Evolutionary conservation across 2,113 vertebrate genomes (phyloP).

Genomic region (Mastomys natalensis): DNA sequence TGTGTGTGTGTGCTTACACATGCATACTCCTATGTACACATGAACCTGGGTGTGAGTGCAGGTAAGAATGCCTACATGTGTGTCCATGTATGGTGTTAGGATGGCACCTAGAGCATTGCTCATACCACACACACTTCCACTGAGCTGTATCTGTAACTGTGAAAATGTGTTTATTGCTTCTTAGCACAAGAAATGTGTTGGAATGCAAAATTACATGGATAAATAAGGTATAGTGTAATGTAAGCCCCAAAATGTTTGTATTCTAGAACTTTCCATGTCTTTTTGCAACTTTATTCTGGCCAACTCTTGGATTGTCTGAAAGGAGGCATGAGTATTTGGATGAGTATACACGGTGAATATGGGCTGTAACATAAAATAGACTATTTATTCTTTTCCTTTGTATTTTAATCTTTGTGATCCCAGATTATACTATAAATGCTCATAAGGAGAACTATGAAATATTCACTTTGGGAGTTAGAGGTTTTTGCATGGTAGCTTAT

Average conservation of each 20-base stretch:
- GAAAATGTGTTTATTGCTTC: neutral
- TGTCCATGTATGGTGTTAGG: neutral
- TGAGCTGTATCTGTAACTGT: neutral
- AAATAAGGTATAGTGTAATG: neutral
- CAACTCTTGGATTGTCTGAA: neutral
- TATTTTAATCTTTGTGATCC: slow-evolving; percentile 40
- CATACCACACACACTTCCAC: neutral
- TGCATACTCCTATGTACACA: too few relatives aligned
- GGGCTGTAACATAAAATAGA: neutral
- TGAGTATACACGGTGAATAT: neutral
- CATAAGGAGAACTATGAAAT: slow-evolving; percentile 15
- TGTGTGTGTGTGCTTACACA: neutral
- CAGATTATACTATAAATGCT: neutral
- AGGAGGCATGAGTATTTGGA: neutral
- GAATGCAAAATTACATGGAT: neutral
- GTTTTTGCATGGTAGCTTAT: neutral
- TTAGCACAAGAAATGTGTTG: neutral
- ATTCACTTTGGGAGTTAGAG: neutral
- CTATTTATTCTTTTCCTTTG: neutral
- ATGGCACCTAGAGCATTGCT: neutral
- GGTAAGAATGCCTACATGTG: neutral
- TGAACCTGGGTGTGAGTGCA: neutral
- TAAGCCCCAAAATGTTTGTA: neutral
- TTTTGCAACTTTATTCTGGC: neutral
- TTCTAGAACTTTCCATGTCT: slow-evolving; percentile 7